Percentiles rank a stretch among this genome's conserved stretches.
phyloP scores from a whole-genome alignment of 2,888 invertebrate genomes.

The Branchellion lobata region DNA sequence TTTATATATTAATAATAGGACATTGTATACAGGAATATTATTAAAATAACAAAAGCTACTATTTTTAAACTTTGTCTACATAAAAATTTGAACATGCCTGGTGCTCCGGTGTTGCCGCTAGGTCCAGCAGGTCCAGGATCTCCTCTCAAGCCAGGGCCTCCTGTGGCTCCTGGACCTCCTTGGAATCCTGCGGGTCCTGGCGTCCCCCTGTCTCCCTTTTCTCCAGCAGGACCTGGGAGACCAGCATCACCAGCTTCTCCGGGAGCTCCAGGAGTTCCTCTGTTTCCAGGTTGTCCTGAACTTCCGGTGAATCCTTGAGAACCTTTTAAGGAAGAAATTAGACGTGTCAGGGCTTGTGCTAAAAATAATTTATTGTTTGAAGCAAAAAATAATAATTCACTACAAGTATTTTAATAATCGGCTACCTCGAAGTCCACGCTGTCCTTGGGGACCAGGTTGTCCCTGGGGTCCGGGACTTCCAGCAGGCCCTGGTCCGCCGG shows the following conservation, averaged over 20 bases:
- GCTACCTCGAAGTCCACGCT: slow-evolving; percentile 43
- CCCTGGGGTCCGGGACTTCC: slow-evolving; percentile 47
- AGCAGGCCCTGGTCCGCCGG: slow-evolving; percentile 24
- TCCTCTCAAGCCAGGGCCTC: slow-evolving; percentile 50
- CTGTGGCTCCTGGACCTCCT: slow-evolving; percentile 49
- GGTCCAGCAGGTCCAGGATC: slow-evolving; percentile 33
- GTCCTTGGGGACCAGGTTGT: slow-evolving; percentile 40
- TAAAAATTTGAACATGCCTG: slow-evolving; percentile 33
- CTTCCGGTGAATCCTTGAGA: slow-evolving; percentile 30
- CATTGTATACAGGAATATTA: no score
- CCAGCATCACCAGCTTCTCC: slow-evolving; percentile 43
- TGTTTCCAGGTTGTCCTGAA: slow-evolving; percentile 28
- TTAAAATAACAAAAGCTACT: no score
- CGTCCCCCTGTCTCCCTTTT: slow-evolving; percentile 21
- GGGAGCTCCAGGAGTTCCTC: slow-evolving; percentile 39
- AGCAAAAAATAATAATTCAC: no score
- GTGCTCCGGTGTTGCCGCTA: slow-evolving; percentile 32
- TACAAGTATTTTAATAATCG: no score
- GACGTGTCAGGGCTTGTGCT: no score
- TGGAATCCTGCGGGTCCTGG: slow-evolving; percentile 25
- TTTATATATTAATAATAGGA: background rate
- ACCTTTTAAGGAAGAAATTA: no score
- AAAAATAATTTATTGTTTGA: no score
- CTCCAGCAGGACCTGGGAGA: slow-evolving; percentile 31
- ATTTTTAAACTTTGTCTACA: no score